phyloP scores from a whole-genome alignment of 2,113 vertebrate species.

The Spea bombifrons region DNA sequence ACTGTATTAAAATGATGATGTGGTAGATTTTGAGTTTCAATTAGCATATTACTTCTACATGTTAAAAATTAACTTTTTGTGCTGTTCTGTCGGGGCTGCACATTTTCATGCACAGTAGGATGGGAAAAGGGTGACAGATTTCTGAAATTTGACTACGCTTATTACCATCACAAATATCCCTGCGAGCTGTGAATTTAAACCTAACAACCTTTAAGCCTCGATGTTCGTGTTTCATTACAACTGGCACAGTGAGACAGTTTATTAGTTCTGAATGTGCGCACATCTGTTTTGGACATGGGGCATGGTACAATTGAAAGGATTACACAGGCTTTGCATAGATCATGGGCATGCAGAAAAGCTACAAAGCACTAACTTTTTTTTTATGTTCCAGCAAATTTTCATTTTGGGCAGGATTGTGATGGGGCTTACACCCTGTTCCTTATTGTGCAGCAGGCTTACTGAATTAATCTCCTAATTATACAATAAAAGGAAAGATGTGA shows the following conservation, averaged over 20 bases:
- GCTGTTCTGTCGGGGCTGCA: constrained; percentile 46
- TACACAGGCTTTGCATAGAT: constrained; percentile 72
- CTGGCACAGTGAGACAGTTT: constrained; percentile 48
- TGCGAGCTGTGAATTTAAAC: constrained; percentile 45
- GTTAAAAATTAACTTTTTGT: constrained; percentile 62
- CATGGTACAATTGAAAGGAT: constrained; percentile 66
- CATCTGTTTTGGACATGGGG: constrained; percentile 29
- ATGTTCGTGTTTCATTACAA: constrained; percentile 41
- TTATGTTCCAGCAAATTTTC: constrained; percentile 64
- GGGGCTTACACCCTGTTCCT: constrained; percentile 38
- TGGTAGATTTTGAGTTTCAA: constrained; percentile 53
- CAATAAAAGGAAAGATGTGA: constrained; percentile 54
- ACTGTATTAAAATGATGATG: constrained; percentile 62
- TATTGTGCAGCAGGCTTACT: constrained; percentile 51
- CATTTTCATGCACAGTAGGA: constrained; percentile 37
- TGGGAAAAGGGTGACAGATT: constrained; percentile 13
- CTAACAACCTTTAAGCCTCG: constrained; percentile 39
- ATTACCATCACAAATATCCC: constrained; percentile 50
- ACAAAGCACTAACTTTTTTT: constrained; percentile 65
- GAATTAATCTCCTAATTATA: constrained; percentile 51
- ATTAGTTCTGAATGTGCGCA: constrained; percentile 49
- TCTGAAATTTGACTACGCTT: constrained; percentile 42
- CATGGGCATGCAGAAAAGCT: constrained; percentile 61
- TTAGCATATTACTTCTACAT: constrained; percentile 60
- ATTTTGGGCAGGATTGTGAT: constrained; percentile 39